Percentiles rank a stretch among this genome's conserved stretches.
These are phyloP conservation scores for Camptogramma bilineatum DNA, from an alignment of 2,888 invertebrate species.

Conservation along the genomic window DNA sequence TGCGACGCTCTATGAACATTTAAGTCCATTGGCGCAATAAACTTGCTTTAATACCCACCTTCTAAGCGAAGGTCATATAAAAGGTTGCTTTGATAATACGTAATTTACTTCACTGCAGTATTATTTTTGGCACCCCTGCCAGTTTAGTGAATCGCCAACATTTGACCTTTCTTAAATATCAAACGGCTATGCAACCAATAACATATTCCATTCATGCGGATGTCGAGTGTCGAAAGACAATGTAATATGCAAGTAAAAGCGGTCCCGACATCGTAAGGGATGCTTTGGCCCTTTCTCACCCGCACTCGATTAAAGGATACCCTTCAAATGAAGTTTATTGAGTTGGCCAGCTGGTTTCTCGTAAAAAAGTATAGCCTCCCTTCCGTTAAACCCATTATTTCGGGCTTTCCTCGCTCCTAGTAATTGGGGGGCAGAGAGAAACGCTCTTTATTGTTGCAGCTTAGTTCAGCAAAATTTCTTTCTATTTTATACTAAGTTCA, in stretches of 20 bases:
- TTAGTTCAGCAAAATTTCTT: constrained; percentile 32
- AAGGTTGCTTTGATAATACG: constrained; percentile 10
- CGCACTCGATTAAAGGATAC: constrained; percentile 57
- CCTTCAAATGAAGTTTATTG: constrained; percentile 70
- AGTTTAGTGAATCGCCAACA: constrained; percentile 10
- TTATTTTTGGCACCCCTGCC: constrained; percentile 8
- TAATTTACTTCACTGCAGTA: constrained; percentile 20
- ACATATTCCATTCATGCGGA: constrained; percentile 37
- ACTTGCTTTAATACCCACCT: constrained; percentile 14
- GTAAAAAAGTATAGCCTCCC: constrained; percentile 62
- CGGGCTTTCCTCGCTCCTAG: constrained; percentile 48
- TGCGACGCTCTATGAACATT: neutral
- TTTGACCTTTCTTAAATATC: neutral
- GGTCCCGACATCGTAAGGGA: constrained; percentile 47
- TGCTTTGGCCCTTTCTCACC: constrained; percentile 52
- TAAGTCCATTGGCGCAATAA: constrained; percentile 22
- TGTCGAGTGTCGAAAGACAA: constrained; percentile 57
- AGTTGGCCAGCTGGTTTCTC: constrained; percentile 65
- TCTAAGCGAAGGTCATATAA: constrained; percentile 18
- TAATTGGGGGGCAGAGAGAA: constrained; percentile 45
- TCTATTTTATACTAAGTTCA: constrained; percentile 34
- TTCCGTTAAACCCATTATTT: constrained; percentile 56
- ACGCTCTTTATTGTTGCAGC: constrained; percentile 39
- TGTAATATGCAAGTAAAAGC: constrained; percentile 49
- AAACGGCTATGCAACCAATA: neutral